Conservation (phyloP, 2,888 invertebrate genomes). For the Phytoseiulus persimilis region DNA sequence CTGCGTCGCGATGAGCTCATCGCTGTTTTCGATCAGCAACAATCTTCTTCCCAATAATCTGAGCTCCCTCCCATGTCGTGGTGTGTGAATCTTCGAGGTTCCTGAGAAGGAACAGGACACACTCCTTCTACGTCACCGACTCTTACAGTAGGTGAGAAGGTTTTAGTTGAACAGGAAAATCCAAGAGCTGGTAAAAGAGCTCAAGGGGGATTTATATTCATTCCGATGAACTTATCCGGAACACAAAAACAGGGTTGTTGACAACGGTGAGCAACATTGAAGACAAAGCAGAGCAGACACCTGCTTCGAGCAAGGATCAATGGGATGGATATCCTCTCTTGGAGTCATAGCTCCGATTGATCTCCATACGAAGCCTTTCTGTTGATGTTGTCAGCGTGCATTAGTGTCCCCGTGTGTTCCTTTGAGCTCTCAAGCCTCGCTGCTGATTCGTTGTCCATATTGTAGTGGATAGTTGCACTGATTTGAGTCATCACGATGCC, state of each 20-base stretch:
- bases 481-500: conserved; percentile 5
- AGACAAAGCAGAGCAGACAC: neutral
- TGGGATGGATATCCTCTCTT: neutral
- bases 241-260: neutral
- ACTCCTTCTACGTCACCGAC: too few relatives aligned
- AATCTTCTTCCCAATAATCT: too few relatives aligned
- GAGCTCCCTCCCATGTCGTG: too few relatives aligned
- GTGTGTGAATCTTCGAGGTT: too few relatives aligned
- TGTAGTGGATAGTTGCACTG: neutral
- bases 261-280: neutral
- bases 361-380: neutral
- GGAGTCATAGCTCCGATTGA: neutral
- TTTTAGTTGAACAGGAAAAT: too few relatives aligned
- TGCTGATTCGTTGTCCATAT: neutral
- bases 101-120: too few relatives aligned
- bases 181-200: too few relatives aligned
- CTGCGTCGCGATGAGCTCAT: neutral
- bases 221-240: neutral
- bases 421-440: neutral
- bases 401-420: neutral
- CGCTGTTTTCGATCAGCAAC: neutral
- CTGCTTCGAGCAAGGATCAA: neutral
- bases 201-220: neutral
- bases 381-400: neutral
- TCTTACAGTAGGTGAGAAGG: too few relatives aligned